Percentiles rank a stretch among this genome's conserved stretches.
Conservation (phyloP, 1,140 invertebrate species). For the Drosophila melanogaster region DNA sequence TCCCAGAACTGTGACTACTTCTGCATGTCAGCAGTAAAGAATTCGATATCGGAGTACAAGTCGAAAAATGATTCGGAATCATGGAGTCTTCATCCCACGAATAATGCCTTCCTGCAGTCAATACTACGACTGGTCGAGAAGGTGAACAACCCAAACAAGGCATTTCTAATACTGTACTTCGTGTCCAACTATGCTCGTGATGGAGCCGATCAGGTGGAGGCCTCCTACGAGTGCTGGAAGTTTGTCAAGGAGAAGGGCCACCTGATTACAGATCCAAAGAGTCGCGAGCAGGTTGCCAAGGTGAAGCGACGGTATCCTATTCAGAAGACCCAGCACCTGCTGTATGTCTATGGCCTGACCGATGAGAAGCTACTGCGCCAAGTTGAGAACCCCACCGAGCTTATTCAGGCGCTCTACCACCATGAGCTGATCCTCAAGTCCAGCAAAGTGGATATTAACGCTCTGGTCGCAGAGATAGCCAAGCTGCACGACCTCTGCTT, state of each 20-base stretch:
- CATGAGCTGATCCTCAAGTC: constrained; percentile 85
- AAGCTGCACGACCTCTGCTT: constrained; percentile 75
- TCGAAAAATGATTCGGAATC: constrained; percentile 63
- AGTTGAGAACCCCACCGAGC: constrained; percentile 85
- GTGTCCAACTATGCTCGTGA: constrained; percentile 74
- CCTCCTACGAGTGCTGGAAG: constrained; percentile 86
- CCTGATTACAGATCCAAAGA: constrained; percentile 85
- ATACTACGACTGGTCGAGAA: constrained; percentile 69
- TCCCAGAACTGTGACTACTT: constrained; percentile 76
- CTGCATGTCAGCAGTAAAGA: constrained; percentile 82
- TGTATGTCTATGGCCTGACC: constrained; percentile 86
- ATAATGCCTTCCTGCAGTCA: constrained; percentile 83
- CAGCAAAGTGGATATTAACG: constrained; percentile 86
- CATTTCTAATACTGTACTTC: constrained; percentile 77
- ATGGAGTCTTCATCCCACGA: constrained; percentile 79
- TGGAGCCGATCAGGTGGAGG: constrained; percentile 87
- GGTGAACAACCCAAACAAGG: constrained; percentile 66
- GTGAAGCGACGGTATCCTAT: constrained; percentile 86
- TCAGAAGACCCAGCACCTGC: constrained; percentile 86
- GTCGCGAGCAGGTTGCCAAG: constrained; percentile 83
- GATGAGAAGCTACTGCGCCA: constrained; percentile 86
- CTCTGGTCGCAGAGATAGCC: constrained; percentile 86
- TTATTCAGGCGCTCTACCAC: constrained; percentile 86
- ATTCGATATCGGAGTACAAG: constrained; percentile 79
- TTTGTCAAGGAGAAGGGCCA: constrained; percentile 85